Base-by-base conservation (phyloP, 2,113 vertebrate species). In the Percopsis transmontana region DNA sequence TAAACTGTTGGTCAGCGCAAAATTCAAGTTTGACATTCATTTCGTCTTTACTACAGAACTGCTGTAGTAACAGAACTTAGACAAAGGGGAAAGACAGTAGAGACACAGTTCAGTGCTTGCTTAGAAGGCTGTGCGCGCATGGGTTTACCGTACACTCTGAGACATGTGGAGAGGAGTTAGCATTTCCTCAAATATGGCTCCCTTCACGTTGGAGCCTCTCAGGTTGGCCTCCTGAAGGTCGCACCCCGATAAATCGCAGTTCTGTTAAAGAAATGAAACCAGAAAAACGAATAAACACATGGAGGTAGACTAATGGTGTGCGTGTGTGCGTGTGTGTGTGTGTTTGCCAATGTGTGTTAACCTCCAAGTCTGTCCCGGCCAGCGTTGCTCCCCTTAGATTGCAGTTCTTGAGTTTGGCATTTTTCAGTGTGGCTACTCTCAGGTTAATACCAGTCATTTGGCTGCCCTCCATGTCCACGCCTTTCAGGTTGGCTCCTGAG, bases 361-460 rank as follows among this genome's bases (percentile, higher is more conserved):
- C 97, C 90, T 99, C 97, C 4, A 99, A 81, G 75, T 99, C 97
- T 0, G 97, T 99, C 58, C 97, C 97, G 19, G 97, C 97, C 77
- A 99, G 85, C 12, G 97, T 99, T 51, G 97, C 97, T 56, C 97
- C 97, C 79, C 97, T 85, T 42, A 99, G 94, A 72, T 98, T 98
- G 74, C 97, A 99, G 87, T 98, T 98, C 85, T 99, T 99, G 56
- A 99, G 88, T 80, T 96, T 99, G 3, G 97, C 97, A 0, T 99
- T 99, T 88, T 99, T 99, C 73, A 99, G 89, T 1, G 97, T 99
- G 56, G 97, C 97, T 65, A 99, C 97, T n/a, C 97, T 86, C 9
- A 99, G 92, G 81, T 99, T 99, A 57, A 99, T 95, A 0, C 96
- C 97, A 0, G 97, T 98, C 97, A 99, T 99, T 19, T 98, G 97